phyloP scores from a whole-genome alignment of 2,888 invertebrate species.

The Acanthoscelides obtectus region DNA sequence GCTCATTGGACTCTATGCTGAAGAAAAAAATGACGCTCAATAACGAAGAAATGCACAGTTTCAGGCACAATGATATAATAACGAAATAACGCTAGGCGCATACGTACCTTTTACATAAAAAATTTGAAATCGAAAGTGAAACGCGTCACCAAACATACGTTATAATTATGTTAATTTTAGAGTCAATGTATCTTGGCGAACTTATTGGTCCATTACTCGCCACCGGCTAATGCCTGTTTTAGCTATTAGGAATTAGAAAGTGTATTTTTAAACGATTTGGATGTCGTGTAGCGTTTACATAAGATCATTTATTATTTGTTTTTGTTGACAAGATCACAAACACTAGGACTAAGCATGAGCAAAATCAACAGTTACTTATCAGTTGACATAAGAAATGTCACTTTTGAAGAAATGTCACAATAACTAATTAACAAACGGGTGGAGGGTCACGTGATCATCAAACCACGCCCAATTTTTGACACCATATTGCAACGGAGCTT shows the following conservation, averaged over 20 bases:
- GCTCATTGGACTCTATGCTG: slow-evolving; percentile 7
- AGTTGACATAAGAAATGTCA: no score
- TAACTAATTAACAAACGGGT: no score
- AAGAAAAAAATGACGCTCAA: background rate
- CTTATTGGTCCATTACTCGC: background rate
- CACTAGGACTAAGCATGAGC: background rate
- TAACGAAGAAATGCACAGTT: background rate
- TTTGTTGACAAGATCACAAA: background rate
- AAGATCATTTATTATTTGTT: background rate
- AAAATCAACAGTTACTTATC: background rate
- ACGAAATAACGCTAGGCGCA: background rate
- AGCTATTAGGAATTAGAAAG: background rate
- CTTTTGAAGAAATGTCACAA: no score
- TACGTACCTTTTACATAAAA: background rate
- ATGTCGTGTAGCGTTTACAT: background rate
- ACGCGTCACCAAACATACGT: background rate
- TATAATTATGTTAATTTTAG: background rate
- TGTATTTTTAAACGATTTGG: background rate
- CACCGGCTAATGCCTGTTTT: background rate
- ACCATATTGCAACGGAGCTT: no score
- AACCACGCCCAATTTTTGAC: no score
- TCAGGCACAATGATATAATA: background rate
- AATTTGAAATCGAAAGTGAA: background rate
- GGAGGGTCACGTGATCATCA: no score
- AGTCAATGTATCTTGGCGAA: background rate